Conservation (phyloP, 2,888 invertebrate species). For the Bellardia bayeri region DNA sequence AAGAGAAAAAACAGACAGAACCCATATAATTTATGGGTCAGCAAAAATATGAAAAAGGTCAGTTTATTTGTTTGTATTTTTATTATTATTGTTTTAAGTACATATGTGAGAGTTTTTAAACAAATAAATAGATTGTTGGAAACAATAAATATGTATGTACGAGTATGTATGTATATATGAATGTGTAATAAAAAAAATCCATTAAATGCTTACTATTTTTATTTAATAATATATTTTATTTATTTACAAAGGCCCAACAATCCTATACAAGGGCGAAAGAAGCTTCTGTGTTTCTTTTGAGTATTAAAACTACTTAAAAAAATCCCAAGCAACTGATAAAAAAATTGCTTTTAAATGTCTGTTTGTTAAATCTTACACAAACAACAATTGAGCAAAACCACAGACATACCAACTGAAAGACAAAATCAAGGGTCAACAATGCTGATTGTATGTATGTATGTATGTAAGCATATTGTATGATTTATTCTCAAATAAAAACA, state of each 20-base stretch:
- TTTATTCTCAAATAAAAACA: constrained; percentile 19
- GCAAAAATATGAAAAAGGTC: constrained; percentile 78
- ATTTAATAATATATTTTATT: neutral
- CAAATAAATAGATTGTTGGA: constrained; percentile 58
- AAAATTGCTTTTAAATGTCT: constrained; percentile 41
- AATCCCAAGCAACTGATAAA: constrained; percentile 56
- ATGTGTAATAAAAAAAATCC: neutral
- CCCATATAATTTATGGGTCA: constrained; percentile 76
- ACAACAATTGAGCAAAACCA: constrained; percentile 44
- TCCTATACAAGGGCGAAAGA: constrained; percentile 9
- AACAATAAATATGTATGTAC: constrained; percentile 30
- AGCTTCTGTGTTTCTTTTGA: constrained; percentile 27
- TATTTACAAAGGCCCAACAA: constrained; percentile 27
- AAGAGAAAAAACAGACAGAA: constrained; percentile 11
- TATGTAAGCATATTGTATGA: constrained; percentile 49
- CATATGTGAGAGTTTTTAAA: constrained; percentile 46
- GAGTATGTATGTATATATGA: neutral
- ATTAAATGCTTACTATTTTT: constrained; percentile 2
- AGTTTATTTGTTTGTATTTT: constrained; percentile 63
- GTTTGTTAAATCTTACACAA: constrained; percentile 56
- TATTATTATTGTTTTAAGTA: constrained; percentile 15
- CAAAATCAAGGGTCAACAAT: constrained; percentile 43
- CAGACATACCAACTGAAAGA: constrained; percentile 3
- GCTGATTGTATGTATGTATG: constrained; percentile 36
- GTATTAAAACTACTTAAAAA: constrained; percentile 7